Evolutionary conservation across 2,888 invertebrate species (phyloP), one percentile per base, ranked within the genome.

Genomic region (Deladenus siricidicola): DNA sequence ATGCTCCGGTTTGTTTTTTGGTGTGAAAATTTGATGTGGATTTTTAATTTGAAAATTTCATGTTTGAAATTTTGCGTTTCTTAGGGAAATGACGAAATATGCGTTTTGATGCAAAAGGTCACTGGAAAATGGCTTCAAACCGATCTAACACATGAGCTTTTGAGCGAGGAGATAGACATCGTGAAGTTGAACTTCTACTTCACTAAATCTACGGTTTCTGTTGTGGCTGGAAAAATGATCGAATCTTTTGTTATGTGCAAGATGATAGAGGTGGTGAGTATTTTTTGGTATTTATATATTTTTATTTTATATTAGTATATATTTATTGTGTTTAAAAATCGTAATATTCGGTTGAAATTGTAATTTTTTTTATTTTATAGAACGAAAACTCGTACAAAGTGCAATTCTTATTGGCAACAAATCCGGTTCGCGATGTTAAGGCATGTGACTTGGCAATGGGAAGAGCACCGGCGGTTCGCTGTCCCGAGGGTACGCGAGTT

Each of bases 401-500:
- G 17, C 23, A 47, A 47, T 17, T 47, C 24, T 8, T 17, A 34
- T n/a, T n/a, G n/a, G 39, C 39, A 6, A 34, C 39, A 10, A 50
- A 23, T n/a, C 21, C 21, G 26, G 24, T 39, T 17, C 24, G 21
- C 21, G 19, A 28, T 23, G 21, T 53, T 19, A 24, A 45, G 21
- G 42, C 56, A 3, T 19, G 21, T 4, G 29, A 60, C 10, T n/a
- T 60, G 17, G 62, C 62, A n/a, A 29, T 62, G 34, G 62, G 63
- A 1, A 21, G 61, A 21, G 63, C 62, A 17, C 62, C 62, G 6
- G 39, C 51, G 8, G 61, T 62, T 21, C 51, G 62, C 10, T 62
- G 62, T 34, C 62, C 62, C 23, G 62, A 62, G 28, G 62, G 62
- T 8, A 62, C 62, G 14, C 61, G 62, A 4, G 42, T 62, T 39